Evolutionary conservation across 2,888 invertebrate species (phyloP).

Genomic region (Tipula unca): DNA sequence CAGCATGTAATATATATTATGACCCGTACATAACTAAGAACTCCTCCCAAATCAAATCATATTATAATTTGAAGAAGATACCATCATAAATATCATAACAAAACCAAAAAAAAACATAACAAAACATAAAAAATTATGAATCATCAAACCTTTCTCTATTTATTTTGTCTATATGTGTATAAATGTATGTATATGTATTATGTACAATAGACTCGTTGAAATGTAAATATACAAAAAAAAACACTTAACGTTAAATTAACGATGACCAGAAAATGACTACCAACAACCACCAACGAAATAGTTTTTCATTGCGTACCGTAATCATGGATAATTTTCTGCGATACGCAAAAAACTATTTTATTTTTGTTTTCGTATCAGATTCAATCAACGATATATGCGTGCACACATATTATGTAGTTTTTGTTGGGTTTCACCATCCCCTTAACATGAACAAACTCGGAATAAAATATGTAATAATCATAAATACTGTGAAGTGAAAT

Average conservation of each 20-base stretch:
- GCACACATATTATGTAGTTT: no score
- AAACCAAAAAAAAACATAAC: not conserved
- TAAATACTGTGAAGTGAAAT: not conserved
- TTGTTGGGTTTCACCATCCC: not conserved
- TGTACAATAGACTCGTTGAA: not conserved
- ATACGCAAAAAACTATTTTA: not conserved
- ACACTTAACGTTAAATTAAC: not conserved
- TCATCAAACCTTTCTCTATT: not conserved
- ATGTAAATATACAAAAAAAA: not conserved
- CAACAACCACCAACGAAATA: not conserved
- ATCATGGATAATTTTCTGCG: not conserved
- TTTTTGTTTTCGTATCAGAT: not conserved
- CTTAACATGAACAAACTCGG: not conserved
- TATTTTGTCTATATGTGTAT: not conserved
- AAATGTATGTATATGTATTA: not conserved
- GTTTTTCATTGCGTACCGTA: not conserved
- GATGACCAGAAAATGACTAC: not conserved
- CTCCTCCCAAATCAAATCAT: conserved; percentile 14
- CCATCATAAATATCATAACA: not conserved
- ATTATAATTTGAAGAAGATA: conserved; percentile 4
- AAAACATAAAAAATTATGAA: not conserved
- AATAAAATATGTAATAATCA: not conserved
- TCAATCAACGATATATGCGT: not conserved
- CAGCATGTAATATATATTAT: not conserved
- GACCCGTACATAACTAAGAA: not conserved